Conservation (phyloP, 2,888 invertebrate genomes). For the Lepetodrilus schrolli region DNA sequence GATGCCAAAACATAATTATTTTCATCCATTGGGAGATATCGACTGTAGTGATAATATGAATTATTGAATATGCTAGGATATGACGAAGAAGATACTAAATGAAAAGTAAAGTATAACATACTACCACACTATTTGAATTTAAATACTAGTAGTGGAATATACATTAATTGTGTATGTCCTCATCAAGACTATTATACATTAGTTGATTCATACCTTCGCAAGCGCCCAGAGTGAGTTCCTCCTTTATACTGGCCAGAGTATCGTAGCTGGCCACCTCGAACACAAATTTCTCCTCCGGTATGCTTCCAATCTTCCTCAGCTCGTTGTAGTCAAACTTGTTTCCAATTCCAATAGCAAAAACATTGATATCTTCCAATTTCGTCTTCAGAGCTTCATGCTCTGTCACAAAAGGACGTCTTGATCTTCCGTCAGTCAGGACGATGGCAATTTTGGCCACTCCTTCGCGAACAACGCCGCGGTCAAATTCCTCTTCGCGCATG, state of each 20-base stretch:
- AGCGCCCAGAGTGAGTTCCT: conserved; percentile 47
- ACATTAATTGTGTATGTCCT: too few species aligned
- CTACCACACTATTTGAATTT: too few species aligned
- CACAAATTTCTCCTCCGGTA: conserved; percentile 49
- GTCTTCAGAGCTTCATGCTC: conserved; percentile 34
- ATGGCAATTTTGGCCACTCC: conserved; percentile 54
- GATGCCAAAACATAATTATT: too few species aligned
- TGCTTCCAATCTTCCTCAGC: conserved; percentile 59
- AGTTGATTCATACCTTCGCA: conserved; percentile 49
- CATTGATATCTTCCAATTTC: conserved; percentile 43
- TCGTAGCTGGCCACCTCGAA: conserved; percentile 57
- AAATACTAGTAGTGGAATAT: too few species aligned
- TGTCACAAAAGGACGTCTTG: conserved; percentile 38
- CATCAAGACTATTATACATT: background rate
- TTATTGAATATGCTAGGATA: too few species aligned
- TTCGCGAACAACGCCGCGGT: background rate
- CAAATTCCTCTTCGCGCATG: conserved; percentile 31
- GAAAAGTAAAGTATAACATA: background rate
- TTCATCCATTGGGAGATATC: too few species aligned
- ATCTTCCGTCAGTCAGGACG: conserved; percentile 60
- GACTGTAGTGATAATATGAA: too few species aligned
- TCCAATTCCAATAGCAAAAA: conserved; percentile 60
- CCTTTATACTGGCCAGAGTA: conserved; percentile 51
- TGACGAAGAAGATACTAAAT: background rate
- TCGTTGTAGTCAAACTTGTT: conserved; percentile 53